phyloP scores from a whole-genome alignment of 2,888 invertebrate species.

The Lasius platythorax region DNA sequence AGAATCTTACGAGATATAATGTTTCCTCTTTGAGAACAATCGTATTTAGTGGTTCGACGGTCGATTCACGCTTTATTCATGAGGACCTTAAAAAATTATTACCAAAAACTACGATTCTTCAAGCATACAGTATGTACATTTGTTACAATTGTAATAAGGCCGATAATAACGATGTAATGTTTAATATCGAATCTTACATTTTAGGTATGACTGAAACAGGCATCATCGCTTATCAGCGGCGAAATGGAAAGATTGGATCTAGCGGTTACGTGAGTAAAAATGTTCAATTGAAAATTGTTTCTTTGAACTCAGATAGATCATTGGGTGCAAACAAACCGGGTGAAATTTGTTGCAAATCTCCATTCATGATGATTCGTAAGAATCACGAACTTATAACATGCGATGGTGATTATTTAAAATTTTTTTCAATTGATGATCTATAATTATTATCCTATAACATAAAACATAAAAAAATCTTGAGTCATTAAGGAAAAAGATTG shows the following conservation, averaged over 20 bases:
- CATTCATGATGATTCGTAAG: not conserved
- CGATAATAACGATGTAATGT: not conserved
- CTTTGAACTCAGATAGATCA: not conserved
- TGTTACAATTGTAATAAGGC: not conserved
- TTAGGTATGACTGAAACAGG: not conserved
- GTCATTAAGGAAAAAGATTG: not conserved
- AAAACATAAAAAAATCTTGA: not conserved
- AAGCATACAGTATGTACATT: slow-evolving; percentile 10
- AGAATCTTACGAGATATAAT: not conserved
- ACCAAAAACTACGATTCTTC: not conserved
- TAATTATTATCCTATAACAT: not conserved
- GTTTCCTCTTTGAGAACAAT: slow-evolving; percentile 1
- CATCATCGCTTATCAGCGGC: not conserved
- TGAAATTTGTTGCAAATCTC: not conserved
- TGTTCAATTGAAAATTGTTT: not conserved
- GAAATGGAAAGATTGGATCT: not conserved
- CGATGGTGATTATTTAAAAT: no score
- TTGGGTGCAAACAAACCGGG: not conserved
- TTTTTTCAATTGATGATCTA: no score
- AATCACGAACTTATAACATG: no score
- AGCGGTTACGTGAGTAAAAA: not conserved
- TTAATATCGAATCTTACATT: not conserved
- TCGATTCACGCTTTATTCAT: not conserved
- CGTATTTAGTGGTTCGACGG: not conserved
- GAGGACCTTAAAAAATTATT: not conserved